Percentiles rank a stretch among this genome's conserved stretches.
Conservation (phyloP, 2,113 vertebrate species). For the Brachionichthys hirsutus region DNA sequence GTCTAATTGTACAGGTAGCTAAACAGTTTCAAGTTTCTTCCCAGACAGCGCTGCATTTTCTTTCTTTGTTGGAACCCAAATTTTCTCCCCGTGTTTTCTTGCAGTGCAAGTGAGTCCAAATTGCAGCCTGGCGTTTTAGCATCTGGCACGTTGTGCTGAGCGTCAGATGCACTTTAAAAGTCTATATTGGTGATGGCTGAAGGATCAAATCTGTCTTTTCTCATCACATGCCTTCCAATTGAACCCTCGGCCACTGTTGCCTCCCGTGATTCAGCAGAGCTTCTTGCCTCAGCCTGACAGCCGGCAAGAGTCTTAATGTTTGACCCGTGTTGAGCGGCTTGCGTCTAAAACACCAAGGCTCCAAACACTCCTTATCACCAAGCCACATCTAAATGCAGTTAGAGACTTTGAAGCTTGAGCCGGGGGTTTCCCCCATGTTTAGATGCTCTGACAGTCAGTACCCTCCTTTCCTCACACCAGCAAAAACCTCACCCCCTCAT, state of each 20-base stretch:
- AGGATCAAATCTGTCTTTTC: slow-evolving; percentile 20
- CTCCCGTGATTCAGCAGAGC: slow-evolving; percentile 13
- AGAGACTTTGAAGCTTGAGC: slow-evolving; percentile 65
- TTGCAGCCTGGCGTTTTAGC: too few relatives aligned
- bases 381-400: slow-evolving; percentile 60
- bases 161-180: too few relatives aligned
- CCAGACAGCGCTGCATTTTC: not conserved
- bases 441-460: slow-evolving; percentile 51
- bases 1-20: not conserved
- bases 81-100: not conserved
- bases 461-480: slow-evolving; percentile 37
- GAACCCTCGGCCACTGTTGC: not conserved
- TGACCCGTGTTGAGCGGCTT: slow-evolving; percentile 32
- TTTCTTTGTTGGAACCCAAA: not conserved
- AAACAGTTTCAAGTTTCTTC: not conserved
- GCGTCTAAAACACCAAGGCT: slow-evolving; percentile 33
- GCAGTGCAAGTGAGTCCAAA: too few relatives aligned
- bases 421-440: slow-evolving; percentile 67
- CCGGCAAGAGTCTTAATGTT: slow-evolving; percentile 25
- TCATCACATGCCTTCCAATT: slow-evolving; percentile 5
- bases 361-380: slow-evolving; percentile 25
- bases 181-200: too few relatives aligned
- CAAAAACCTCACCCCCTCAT: slow-evolving; percentile 1
- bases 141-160: too few relatives aligned
- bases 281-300: slow-evolving; percentile 4